Percentiles rank a stretch among this genome's conserved stretches.
These are phyloP conservation scores for Procambarus clarkii DNA, from an alignment of 1,140 invertebrate genomes.

Conservation along the genomic window DNA sequence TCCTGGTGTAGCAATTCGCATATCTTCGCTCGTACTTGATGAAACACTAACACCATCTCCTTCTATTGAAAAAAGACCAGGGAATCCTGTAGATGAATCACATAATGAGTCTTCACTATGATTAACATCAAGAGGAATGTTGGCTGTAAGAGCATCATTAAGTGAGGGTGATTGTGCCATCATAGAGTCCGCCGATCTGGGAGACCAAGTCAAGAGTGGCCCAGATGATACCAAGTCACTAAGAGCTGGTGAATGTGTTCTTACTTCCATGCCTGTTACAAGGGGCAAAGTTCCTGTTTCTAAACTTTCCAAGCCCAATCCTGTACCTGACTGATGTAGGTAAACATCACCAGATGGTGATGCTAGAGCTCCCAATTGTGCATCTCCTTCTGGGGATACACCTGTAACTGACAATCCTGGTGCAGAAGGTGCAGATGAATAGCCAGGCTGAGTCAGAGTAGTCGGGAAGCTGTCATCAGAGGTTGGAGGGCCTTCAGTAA, in stretches of 20 bases:
- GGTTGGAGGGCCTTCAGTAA: conserved; percentile 40
- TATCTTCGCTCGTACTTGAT: conserved; percentile 70
- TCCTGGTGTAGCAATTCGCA: conserved; percentile 24
- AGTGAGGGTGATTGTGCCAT: conserved; percentile 71
- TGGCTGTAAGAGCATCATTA: conserved; percentile 71
- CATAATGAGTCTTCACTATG: conserved; percentile 71
- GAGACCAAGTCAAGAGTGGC: conserved; percentile 71
- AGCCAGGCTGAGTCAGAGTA: conserved; percentile 43
- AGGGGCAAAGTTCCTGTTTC: conserved; percentile 65
- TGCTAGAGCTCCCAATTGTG: conserved; percentile 45
- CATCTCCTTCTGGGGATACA: conserved; percentile 51
- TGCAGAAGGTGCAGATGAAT: conserved; percentile 48
- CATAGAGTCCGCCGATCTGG: conserved; percentile 72
- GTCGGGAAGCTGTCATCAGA: conserved; percentile 39
- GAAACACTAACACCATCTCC: conserved; percentile 72
- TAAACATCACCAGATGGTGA: conserved; percentile 72
- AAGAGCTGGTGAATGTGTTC: conserved; percentile 69
- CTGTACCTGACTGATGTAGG: conserved; percentile 67
- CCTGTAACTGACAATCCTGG: conserved; percentile 49
- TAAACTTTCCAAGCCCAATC: conserved; percentile 67
- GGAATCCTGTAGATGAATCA: conserved; percentile 71
- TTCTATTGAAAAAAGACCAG: conserved; percentile 72
- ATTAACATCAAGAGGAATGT: conserved; percentile 71
- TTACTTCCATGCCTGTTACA: conserved; percentile 68
- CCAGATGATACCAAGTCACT: conserved; percentile 71